Base-by-base conservation (phyloP, 2,113 vertebrate genomes). In the Cyanoramphus novaezelandiae region DNA sequence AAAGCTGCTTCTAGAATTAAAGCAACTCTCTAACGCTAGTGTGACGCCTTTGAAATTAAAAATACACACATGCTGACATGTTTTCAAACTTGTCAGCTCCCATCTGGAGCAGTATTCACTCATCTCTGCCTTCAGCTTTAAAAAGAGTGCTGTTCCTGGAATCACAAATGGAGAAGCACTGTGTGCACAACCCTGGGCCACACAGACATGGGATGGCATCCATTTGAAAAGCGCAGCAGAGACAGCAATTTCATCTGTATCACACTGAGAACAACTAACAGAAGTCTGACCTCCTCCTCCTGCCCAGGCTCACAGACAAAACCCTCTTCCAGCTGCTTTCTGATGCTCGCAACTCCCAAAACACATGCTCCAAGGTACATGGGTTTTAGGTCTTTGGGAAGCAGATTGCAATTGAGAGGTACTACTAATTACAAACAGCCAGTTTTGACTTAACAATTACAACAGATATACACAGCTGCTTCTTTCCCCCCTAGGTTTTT, bases 1-100 rank as follows among this genome's bases (percentile, higher is more conserved):
- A 79, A 64, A 75, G 80, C 59, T 69, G 72, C 67, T 81, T 86
- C 82, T 64, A 95, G 94, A 88, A 93, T 53, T 85, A 84, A 86
- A 90, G 33, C 43, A 79, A 80, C 64, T 91, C 63, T 62, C 62
- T 76, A 95, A 89, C 0, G 9, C 82, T 95, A 92, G 72, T 6
- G 33, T 63, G 89, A 95, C 17, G 65, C 71, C 81, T 97, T 91
- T 87, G 92, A 96, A 97, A 97, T 96, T 89, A 93, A 92, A 97
- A 95, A 97, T 96, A 96, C 27, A 97, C 92, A 94, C 90, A 95
- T 13, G 46, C 88, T 95, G 96, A 97, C 95, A 96, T 96, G 94
- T 96, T 97, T 96, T 92, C 95, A 96, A 95, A 95, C 81, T 93
- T 97, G 92, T 96, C 97, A 94, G 82, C 57, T 96, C 78, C 94